Conservation (phyloP, 2,797 vertebrate genomes). For the Fringilla coelebs region DNA sequence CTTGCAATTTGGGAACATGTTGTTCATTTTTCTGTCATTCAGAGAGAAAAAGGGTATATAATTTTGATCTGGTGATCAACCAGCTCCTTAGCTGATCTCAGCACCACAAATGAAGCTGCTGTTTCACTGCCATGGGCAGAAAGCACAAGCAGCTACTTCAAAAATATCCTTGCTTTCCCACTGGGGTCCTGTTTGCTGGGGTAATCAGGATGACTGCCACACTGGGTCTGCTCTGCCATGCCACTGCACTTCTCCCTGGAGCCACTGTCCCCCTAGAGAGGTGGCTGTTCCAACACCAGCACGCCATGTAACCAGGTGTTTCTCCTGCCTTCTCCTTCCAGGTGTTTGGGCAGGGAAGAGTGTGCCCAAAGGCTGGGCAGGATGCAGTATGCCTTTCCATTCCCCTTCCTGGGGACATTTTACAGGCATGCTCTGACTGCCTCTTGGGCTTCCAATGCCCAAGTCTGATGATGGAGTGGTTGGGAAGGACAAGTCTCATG, state of each 20-base stretch:
- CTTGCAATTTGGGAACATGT: neutral
- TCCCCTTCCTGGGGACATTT: neutral
- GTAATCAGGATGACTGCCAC: neutral
- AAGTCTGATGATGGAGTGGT: neutral
- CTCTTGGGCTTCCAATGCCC: neutral
- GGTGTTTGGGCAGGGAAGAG: neutral
- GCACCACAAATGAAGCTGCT: neutral
- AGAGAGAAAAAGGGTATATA: neutral
- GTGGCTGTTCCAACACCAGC: neutral
- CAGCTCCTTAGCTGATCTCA: neutral
- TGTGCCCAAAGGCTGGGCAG: neutral
- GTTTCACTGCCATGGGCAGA: neutral
- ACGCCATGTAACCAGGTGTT: neutral
- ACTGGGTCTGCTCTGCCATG: neutral
- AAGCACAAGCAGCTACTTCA: neutral
- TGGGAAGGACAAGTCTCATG: neutral
- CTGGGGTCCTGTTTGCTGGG: neutral
- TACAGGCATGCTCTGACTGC: neutral
- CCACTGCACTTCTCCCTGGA: neutral
- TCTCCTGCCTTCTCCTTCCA: neutral
- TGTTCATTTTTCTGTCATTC: neutral
- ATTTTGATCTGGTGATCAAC: neutral
- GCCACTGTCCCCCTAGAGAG: neutral
- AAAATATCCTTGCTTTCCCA: neutral
- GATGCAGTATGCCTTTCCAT: neutral